These are phyloP conservation scores for Muschampia plurimacula DNA, from an alignment of 2,888 invertebrate genomes.

Conservation along the genomic window DNA sequence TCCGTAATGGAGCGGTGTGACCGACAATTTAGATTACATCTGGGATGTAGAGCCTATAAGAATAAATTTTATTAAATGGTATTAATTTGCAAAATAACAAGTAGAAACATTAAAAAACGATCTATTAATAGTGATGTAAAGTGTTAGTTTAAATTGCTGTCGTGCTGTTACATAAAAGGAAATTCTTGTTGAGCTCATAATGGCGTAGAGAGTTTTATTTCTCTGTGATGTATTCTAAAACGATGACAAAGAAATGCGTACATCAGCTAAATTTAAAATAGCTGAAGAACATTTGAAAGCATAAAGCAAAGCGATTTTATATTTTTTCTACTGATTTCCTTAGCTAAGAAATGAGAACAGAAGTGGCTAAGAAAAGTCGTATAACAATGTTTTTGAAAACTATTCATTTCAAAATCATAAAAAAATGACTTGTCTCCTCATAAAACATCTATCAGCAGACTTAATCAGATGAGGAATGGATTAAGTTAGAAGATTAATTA, in stretches of 20 bases:
- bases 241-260: slow-evolving; percentile 5
- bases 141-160: background rate
- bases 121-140: background rate
- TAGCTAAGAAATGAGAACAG: background rate
- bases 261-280: background rate
- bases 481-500: no score
- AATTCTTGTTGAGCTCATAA: background rate
- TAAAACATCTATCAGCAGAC: no score
- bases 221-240: slow-evolving; percentile 13
- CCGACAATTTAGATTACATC: no score
- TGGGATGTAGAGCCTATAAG: no score
- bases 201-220: background rate
- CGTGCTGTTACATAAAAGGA: background rate
- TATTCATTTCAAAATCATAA: no score
- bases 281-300: background rate
- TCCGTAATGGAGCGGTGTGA: no score
- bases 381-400: no score
- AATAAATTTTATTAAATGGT: background rate
- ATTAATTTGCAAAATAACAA: background rate
- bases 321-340: background rate
- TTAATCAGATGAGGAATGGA: no score
- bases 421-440: no score
- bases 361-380: background rate
- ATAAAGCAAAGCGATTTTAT: background rate
- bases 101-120: background rate